These are phyloP conservation scores for Acanthococcus lagerstroemiae DNA, from an alignment of 2,888 invertebrate species.

Conservation along the genomic window DNA sequence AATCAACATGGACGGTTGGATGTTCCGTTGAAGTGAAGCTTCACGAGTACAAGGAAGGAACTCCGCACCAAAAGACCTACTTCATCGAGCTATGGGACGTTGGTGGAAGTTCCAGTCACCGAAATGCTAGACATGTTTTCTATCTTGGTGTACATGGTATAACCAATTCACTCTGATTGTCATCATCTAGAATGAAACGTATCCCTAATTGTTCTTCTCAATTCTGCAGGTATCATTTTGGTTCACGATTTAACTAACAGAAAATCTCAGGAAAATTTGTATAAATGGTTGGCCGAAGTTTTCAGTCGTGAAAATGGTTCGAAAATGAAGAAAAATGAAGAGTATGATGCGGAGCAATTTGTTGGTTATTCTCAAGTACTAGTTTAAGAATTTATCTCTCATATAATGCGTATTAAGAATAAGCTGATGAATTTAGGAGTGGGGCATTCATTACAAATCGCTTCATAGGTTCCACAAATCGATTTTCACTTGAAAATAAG, in stretches of 20 bases:
- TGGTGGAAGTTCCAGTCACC: slow-evolving; percentile 87
- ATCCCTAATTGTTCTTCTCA: background rate
- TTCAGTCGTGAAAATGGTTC: slow-evolving; percentile 58
- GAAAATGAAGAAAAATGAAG: slow-evolving; percentile 45
- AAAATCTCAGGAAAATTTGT: slow-evolving; percentile 86
- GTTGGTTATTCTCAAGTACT: slow-evolving; percentile 64
- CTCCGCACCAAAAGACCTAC: slow-evolving; percentile 77
- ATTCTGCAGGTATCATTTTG: slow-evolving; percentile 65
- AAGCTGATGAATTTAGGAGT: no score
- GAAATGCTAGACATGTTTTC: slow-evolving; percentile 86
- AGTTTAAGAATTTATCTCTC: no score
- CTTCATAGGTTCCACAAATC: background rate
- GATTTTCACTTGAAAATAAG: background rate
- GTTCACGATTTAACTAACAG: slow-evolving; percentile 95
- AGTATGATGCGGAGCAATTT: slow-evolving; percentile 77
- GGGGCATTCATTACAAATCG: background rate
- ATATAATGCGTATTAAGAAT: no score
- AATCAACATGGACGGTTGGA: slow-evolving; percentile 92
- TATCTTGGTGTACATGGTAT: slow-evolving; percentile 85
- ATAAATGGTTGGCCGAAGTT: slow-evolving; percentile 87
- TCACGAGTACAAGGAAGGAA: slow-evolving; percentile 90
- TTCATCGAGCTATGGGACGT: slow-evolving; percentile 96
- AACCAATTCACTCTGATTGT: background rate
- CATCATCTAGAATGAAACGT: background rate
- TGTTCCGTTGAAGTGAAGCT: slow-evolving; percentile 91